A percentile compares a stretch with the other conserved stretches of the same genome.
phyloP scores from a whole-genome alignment of 2,888 invertebrate species.

The Choreutis nemorana region DNA sequence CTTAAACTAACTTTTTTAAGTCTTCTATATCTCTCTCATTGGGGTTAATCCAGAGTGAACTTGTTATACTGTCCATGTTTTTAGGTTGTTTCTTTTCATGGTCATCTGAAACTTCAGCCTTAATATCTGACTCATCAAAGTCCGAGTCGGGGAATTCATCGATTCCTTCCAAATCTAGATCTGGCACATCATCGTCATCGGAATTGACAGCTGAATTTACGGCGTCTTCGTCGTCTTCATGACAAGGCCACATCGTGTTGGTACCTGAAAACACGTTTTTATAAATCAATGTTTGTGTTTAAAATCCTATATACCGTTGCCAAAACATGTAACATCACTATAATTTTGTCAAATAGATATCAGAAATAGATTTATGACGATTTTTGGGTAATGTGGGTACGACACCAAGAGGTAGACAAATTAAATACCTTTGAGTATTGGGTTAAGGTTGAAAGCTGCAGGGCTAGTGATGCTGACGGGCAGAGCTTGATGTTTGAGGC shows the following conservation, averaged over 20 bases:
- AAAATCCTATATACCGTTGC: too few species aligned
- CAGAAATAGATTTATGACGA: too few species aligned
- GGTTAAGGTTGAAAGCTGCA: constrained; percentile 52
- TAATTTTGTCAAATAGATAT: too few species aligned
- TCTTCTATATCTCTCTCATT: constrained; percentile 63
- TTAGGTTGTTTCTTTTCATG: constrained; percentile 23
- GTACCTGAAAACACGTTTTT: constrained; percentile 50
- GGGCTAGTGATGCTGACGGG: constrained; percentile 66
- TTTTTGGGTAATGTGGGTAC: too few species aligned
- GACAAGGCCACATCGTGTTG: constrained; percentile 50
- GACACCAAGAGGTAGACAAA: too few species aligned
- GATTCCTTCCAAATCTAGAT: constrained; percentile 33
- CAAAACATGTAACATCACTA: too few species aligned
- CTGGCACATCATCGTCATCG: constrained; percentile 46
- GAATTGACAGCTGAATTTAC: constrained; percentile 50
- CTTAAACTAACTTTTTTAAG: constrained; percentile 46
- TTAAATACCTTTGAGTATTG: constrained; percentile 56
- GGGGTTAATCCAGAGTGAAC: constrained; percentile 46
- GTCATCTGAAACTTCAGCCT: constrained; percentile 29
- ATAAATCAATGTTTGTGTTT: too few species aligned
- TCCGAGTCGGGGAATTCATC: constrained; percentile 49
- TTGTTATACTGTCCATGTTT: constrained; percentile 44
- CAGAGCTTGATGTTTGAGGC: constrained; percentile 71
- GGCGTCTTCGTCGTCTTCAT: constrained; percentile 54
- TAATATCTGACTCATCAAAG: constrained; percentile 39